These are phyloP conservation scores for Acanthurus lineatus DNA, from an alignment of 2,797 vertebrate species.

Conservation along the genomic window DNA sequence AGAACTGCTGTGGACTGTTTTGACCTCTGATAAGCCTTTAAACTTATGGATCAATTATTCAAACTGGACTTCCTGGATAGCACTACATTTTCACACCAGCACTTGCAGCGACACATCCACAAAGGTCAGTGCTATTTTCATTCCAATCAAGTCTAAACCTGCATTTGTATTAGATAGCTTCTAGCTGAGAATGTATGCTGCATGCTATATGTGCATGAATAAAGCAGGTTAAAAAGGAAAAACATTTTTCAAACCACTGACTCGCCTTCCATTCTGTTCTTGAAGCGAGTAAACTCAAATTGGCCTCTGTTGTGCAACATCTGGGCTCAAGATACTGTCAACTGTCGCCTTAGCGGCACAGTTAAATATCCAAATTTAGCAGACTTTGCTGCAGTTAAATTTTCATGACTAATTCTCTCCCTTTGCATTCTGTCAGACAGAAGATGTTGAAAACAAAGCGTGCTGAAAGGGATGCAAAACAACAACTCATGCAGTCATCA, in stretches of 20 bases:
- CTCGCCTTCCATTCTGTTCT: background rate
- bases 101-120: background rate
- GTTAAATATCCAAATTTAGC: background rate
- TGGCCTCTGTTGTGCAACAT: slow-evolving; percentile 6
- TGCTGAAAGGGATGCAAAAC: background rate
- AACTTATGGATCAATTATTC: background rate
- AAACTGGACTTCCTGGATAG: background rate
- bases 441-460: background rate
- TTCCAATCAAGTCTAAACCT: background rate
- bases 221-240: background rate
- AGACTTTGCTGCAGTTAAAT: background rate
- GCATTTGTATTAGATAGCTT: background rate
- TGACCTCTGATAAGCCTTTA: background rate
- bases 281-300: too few relatives aligned
- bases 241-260: background rate
- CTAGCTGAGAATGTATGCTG: background rate
- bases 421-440: slow-evolving; percentile 7
- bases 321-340: slow-evolving; percentile 24
- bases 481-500: background rate
- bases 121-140: background rate
- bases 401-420: background rate
- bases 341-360: background rate
- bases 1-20: background rate
- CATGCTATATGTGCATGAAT: background rate
- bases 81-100: background rate